A percentile compares a stretch with the other conserved stretches of the same genome.
phyloP scores from a whole-genome alignment of 92 coral and sea anemone species.

The Ricordea florida region DNA sequence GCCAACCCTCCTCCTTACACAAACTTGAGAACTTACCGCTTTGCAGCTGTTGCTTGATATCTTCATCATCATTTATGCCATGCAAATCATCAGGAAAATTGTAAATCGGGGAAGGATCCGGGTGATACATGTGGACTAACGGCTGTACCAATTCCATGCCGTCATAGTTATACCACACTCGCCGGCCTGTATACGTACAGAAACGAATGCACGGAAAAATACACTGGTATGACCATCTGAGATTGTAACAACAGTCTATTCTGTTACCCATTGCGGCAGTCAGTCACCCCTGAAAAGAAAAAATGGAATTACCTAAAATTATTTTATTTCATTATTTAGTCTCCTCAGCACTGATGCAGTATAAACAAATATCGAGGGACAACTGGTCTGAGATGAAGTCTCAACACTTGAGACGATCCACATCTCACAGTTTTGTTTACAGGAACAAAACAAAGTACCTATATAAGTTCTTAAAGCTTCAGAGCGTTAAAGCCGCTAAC shows the following conservation, averaged over 20 bases:
- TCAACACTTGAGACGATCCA: too few relatives aligned
- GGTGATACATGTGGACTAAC: slow-evolving; percentile 8
- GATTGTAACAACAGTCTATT: slow-evolving; percentile 33
- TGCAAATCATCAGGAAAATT: background rate
- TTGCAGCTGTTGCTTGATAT: slow-evolving; percentile 6
- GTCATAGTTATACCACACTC: slow-evolving; percentile 30
- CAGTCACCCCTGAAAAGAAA: background rate
- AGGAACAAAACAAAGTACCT: too few relatives aligned
- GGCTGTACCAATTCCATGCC: slow-evolving; percentile 36
- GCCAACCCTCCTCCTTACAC: too few relatives aligned
- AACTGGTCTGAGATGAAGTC: too few relatives aligned
- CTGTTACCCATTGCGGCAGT: slow-evolving; percentile 11
- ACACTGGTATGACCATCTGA: slow-evolving; percentile 34
- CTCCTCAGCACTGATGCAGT: too few relatives aligned
- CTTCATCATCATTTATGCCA: slow-evolving; percentile 9
- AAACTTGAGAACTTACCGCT: background rate
- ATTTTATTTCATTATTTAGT: too few relatives aligned
- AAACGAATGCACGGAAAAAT: slow-evolving; percentile 32
- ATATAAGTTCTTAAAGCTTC: too few relatives aligned
- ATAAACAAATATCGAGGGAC: too few relatives aligned
- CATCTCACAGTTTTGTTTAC: too few relatives aligned
- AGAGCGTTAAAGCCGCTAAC: too few relatives aligned
- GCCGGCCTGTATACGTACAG: slow-evolving; percentile 36
- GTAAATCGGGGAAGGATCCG: background rate
- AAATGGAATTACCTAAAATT: too few relatives aligned